Evolutionary conservation across 2,797 vertebrate genomes (phyloP), one percentile per base, ranked within the genome.

Genomic region (Thripadectes ignobilis): DNA sequence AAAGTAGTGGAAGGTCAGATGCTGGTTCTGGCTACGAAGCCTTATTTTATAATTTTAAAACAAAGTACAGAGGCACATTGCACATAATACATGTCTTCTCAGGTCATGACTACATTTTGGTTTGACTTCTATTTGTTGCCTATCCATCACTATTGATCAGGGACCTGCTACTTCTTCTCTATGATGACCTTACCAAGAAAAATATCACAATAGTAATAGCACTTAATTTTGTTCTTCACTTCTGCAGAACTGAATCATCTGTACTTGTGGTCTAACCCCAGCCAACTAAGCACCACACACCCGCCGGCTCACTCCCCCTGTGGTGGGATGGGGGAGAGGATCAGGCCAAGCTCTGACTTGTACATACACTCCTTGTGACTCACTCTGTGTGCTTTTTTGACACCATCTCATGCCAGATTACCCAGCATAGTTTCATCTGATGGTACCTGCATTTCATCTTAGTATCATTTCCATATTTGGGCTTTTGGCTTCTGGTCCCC

Each of bases 211-310:
- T 22, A 58, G 23, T 57, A 74, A 61, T 49, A 39, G 45, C 0
- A 2, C 65, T 82, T 67, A 87, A 62, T 65, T 77, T 92, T 83
- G 52, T 91, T 95, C 88, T 95, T 84, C 41, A 24, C 58, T 88
- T 94, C 51, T 75, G 83, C 80, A 92, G 88, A 85, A 91, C 93
- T 87, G 95, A 96, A 94, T 96, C 85, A 95, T 95, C 84, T 61
- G 77, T 92, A 54, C 89, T 69, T 83, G 2, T 73, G 38, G 79
- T 84, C 55, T 84, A 78, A 78, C 67, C 43, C 61, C 55, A 68
- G 73, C 26, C 90, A 68, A 32, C 18, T 8, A 41, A 62, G n/a
- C 49, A 68, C 55, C 38, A 39, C 26, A 57, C 29, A 73, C 30
- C 67, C 29, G 7, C 48, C n/a, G 22, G 22, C 29, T 78, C 48